Percentiles rank a stretch among this genome's conserved stretches.
phyloP scores from a whole-genome alignment of 2,113 vertebrate genomes.

The Oncorhynchus masou region DNA sequence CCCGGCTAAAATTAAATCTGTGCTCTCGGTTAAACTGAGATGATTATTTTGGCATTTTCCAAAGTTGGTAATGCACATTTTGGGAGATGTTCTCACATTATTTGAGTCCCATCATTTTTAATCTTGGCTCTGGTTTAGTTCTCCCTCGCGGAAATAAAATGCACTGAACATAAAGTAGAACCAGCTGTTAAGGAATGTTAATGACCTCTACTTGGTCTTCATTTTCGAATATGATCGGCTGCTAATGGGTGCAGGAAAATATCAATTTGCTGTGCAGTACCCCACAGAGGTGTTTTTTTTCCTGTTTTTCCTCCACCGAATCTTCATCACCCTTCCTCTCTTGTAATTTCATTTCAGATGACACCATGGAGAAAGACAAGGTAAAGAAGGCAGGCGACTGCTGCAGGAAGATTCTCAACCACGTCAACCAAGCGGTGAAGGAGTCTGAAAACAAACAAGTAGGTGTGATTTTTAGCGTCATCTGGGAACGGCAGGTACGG shows the following conservation, averaged over 20 bases:
- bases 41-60: slow-evolving; percentile 50
- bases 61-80: slow-evolving; percentile 32
- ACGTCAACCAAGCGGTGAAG: slow-evolving; percentile 95
- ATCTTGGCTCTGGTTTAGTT: slow-evolving; percentile 35
- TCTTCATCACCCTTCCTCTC: neutral
- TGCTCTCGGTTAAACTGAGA: slow-evolving; percentile 46
- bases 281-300: neutral
- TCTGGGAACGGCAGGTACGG: neutral
- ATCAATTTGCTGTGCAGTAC: slow-evolving; percentile 37
- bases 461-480: neutral
- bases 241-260: slow-evolving; percentile 51
- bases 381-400: slow-evolving; percentile 93
- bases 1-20: slow-evolving; percentile 30
- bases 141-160: slow-evolving; percentile 7
- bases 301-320: neutral
- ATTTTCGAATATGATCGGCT: slow-evolving; percentile 37
- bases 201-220: slow-evolving; percentile 52
- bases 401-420: slow-evolving; percentile 91
- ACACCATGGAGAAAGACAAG: slow-evolving; percentile 85
- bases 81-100: slow-evolving; percentile 46
- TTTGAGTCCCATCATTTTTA: slow-evolving; percentile 49
- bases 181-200: slow-evolving; percentile 52
- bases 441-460: slow-evolving; percentile 98
- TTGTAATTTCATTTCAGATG: slow-evolving; percentile 72
- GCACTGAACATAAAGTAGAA: slow-evolving; percentile 56